A percentile compares a stretch with the other conserved stretches of the same genome.
phyloP scores from a whole-genome alignment of 2,888 invertebrate species.

The Pycnomerus fuliginosus region DNA sequence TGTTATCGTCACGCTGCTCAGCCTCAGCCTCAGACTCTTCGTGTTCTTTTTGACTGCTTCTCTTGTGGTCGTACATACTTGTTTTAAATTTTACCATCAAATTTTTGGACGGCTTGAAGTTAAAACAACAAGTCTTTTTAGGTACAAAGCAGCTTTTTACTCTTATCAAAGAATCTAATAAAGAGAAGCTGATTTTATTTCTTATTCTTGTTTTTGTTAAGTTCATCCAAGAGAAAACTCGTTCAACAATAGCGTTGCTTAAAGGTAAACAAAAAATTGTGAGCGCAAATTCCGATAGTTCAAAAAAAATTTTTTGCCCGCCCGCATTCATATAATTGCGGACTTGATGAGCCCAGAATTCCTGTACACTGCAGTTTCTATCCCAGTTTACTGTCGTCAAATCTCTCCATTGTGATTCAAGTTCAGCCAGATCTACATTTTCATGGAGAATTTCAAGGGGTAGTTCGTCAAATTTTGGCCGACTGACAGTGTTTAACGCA shows the following conservation, averaged over 20 bases:
- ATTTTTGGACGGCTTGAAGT: not conserved
- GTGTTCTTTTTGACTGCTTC: too few species aligned
- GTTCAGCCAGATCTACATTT: not conserved
- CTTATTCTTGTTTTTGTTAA: not conserved
- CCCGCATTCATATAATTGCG: not conserved
- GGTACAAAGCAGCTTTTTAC: not conserved
- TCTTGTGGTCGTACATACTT: too few species aligned
- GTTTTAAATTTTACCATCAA: not conserved
- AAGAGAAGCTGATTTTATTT: not conserved
- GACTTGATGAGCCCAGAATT: not conserved
- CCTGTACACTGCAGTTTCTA: not conserved
- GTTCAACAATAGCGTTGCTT: constrained; percentile 1
- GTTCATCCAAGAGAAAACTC: not conserved
- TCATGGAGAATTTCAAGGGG: not conserved
- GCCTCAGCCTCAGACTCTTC: too few species aligned
- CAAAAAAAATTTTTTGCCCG: not conserved
- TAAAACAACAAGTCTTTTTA: not conserved
- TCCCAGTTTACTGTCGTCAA: not conserved
- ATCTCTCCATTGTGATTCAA: not conserved
- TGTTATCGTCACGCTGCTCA: too few species aligned
- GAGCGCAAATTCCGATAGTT: not conserved
- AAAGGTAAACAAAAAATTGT: constrained; percentile 1
- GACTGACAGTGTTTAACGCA: not conserved
- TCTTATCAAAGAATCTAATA: not conserved
- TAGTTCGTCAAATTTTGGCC: not conserved